These are phyloP conservation scores for Mesoligia furuncula DNA, from an alignment of 2,888 invertebrate species.

Conservation along the genomic window DNA sequence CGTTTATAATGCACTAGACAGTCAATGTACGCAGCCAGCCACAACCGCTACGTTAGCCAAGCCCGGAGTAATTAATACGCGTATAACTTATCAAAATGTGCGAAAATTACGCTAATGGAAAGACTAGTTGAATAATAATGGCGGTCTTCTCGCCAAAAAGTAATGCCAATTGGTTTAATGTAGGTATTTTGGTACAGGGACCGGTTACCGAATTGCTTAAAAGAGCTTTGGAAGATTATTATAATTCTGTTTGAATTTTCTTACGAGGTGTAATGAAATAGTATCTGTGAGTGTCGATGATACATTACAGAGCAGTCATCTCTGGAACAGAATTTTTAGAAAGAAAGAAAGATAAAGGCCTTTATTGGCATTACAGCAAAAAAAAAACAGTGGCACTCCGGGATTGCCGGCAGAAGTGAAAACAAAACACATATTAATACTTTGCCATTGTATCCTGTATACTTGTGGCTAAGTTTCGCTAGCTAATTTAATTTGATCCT, in stretches of 20 bases:
- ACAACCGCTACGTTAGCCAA: constrained; percentile 50
- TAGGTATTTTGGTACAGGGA: background rate
- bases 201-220: background rate
- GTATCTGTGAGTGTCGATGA: background rate
- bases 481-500: no score
- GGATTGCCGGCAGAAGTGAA: no score
- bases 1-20: constrained; percentile 25
- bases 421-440: no score
- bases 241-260: constrained; percentile 4
- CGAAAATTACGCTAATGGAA: constrained; percentile 41
- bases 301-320: background rate
- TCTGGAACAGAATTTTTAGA: background rate
- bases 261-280: background rate
- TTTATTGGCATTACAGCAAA: no score
- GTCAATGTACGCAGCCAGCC: constrained; percentile 24
- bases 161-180: constrained; percentile 12
- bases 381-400: no score
- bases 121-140: constrained; percentile 47
- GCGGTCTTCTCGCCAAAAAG: constrained; percentile 42
- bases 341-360: background rate
- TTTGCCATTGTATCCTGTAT: no score
- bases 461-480: no score
- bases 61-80: constrained; percentile 54
- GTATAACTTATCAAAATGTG: constrained; percentile 59
- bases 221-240: background rate